Conservation (phyloP, 2,113 vertebrate species). For the Passer domesticus region DNA sequence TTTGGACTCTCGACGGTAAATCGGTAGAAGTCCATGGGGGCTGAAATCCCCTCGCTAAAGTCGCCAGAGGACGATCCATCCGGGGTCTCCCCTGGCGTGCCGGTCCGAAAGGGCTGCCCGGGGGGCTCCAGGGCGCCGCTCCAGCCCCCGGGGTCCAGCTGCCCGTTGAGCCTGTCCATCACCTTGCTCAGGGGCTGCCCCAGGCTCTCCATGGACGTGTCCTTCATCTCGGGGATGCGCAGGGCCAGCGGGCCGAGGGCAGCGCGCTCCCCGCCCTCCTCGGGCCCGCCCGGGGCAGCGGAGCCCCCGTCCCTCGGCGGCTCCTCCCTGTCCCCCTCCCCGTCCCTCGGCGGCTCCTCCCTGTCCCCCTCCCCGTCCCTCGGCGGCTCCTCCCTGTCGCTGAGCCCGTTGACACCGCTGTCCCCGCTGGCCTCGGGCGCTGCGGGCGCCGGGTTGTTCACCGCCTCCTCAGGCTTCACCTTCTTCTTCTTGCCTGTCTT, state of each 20-base stretch:
- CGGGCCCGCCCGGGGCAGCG: neutral
- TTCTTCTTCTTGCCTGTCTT: conserved; percentile 86
- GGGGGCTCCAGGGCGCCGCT: neutral
- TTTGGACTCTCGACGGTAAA: conserved; percentile 93
- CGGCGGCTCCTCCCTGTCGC: neutral
- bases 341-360: neutral
- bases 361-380: neutral
- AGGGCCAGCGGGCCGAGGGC: conserved; percentile 65
- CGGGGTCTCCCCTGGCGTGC: conserved; percentile 79
- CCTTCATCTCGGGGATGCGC: conserved; percentile 87
- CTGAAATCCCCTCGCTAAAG: conserved; percentile 76
- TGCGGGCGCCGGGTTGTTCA: neutral
- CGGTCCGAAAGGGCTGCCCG: conserved; percentile 90
- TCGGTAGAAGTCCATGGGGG: conserved; percentile 87
- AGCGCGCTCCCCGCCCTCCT: neutral
- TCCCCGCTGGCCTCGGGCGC: neutral
- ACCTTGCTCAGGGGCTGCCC: conserved; percentile 89
- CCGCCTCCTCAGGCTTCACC: conserved; percentile 61
- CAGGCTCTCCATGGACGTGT: conserved; percentile 90
- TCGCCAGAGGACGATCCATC: conserved; percentile 75
- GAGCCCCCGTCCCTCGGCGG: rapidly evolving
- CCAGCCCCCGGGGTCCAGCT: conserved; percentile 80
- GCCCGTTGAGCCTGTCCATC: conserved; percentile 84
- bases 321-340: neutral
- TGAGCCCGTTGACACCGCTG: neutral